Evolutionary conservation across 2,113 vertebrate species (phyloP).

Genomic region (Piaya cayana): DNA sequence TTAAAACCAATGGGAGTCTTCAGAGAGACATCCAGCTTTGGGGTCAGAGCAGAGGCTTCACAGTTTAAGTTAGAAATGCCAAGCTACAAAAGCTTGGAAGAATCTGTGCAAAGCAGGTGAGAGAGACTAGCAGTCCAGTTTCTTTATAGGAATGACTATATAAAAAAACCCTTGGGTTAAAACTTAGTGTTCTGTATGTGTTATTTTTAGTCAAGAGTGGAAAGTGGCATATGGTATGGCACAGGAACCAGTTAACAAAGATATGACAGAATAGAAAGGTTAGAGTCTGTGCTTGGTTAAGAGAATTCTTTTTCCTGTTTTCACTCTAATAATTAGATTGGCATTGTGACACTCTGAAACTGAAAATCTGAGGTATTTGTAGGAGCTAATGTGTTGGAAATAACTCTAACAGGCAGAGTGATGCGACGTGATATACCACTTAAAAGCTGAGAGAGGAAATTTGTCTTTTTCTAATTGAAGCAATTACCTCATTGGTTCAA

Average conservation of each 20-base stretch:
- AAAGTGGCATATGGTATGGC: accelerated
- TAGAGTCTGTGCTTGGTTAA: background rate
- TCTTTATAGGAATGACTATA: background rate
- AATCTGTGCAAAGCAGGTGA: background rate
- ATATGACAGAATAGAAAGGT: background rate
- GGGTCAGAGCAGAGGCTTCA: background rate
- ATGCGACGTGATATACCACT: background rate
- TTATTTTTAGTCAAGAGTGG: background rate
- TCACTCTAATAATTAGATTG: background rate
- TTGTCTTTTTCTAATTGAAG: background rate
- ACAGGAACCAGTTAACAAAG: accelerated
- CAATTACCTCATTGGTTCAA: background rate
- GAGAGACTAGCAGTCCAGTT: background rate
- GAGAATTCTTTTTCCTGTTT: background rate
- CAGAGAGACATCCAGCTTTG: background rate
- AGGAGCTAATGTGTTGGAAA: background rate
- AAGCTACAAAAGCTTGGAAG: background rate
- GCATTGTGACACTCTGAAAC: background rate
- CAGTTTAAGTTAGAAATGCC: slow-evolving; percentile 11
- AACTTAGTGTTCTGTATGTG: background rate
- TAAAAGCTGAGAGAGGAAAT: background rate
- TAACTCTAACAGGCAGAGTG: background rate
- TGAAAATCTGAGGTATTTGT: background rate
- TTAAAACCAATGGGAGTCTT: background rate
- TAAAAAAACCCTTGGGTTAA: background rate